phyloP scores from a whole-genome alignment of 92 coral and sea anemone species.

The Pocillopora meandrina region DNA sequence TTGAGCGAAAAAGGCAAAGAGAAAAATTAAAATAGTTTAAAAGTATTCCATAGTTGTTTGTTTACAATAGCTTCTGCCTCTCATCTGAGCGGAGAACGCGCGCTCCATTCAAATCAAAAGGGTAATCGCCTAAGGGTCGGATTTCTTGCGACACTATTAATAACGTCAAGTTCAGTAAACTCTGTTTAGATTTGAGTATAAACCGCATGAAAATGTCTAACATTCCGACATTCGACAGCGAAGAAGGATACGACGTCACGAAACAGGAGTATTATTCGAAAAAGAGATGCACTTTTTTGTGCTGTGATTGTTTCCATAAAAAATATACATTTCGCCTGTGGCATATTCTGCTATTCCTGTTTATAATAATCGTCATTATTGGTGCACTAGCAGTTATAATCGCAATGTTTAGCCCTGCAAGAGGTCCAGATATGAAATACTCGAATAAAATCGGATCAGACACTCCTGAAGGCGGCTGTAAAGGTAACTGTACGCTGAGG shows the following conservation, averaged over 20 bases:
- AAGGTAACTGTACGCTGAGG: background rate
- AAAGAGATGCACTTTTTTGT: background rate
- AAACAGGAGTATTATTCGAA: constrained; percentile 4
- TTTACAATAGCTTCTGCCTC: no score
- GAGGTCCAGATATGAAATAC: constrained; percentile 11
- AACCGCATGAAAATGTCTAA: background rate
- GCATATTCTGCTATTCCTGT: constrained; percentile 19
- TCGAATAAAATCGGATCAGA: background rate
- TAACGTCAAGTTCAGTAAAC: no score
- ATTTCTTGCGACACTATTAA: no score
- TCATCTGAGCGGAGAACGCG: background rate
- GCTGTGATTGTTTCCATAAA: constrained; percentile 10
- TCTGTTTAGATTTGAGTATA: no score
- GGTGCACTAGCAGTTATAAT: background rate
- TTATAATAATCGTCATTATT: background rate
- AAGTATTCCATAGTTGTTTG: no score
- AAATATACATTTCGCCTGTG: constrained; percentile 23
- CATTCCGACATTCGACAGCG: background rate
- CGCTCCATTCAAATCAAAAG: background rate
- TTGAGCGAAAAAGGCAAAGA: no score
- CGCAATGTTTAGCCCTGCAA: constrained; percentile 24
- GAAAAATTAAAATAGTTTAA: no score
- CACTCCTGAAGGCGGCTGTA: background rate
- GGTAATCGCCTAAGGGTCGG: background rate
- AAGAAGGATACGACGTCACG: constrained; percentile 11